These are phyloP conservation scores for Limosa lapponica DNA, from an alignment of 2,797 vertebrate genomes.

Conservation along the genomic window DNA sequence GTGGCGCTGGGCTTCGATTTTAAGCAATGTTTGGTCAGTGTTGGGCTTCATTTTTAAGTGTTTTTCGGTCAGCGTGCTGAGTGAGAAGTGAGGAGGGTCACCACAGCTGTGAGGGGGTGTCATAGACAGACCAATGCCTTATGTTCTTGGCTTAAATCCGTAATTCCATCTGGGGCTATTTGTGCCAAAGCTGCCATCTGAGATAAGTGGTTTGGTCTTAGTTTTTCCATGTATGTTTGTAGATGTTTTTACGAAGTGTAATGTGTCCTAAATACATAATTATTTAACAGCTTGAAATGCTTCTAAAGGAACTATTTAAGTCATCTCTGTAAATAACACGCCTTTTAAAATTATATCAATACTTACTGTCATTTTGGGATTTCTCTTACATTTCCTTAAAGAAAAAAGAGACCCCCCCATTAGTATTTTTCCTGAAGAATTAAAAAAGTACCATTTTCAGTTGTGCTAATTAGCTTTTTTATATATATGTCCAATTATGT, in stretches of 20 bases:
- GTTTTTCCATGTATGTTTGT: not conserved
- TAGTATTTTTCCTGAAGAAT: not conserved
- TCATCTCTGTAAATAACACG: not conserved
- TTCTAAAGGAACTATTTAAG: not conserved
- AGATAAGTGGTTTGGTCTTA: not conserved
- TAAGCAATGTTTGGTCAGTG: not conserved
- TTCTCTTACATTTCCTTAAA: not conserved
- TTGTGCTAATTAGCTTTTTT: not conserved
- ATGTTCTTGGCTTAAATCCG: not conserved
- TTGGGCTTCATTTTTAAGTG: not conserved
- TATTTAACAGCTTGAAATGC: slow-evolving; percentile 44
- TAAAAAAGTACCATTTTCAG: not conserved
- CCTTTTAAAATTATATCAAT: not conserved
- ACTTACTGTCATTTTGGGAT: not conserved
- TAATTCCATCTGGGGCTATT: not conserved
- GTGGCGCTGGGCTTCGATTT: accelerated
- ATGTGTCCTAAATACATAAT: slow-evolving; percentile 29
- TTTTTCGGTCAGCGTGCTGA: not conserved
- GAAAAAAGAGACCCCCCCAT: not conserved
- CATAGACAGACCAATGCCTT: not conserved
- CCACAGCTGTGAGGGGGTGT: accelerated
- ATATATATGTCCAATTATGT: not conserved
- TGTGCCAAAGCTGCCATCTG: not conserved
- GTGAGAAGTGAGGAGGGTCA: not conserved
- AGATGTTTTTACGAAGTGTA: not conserved